Base-by-base conservation (phyloP, 2,113 vertebrate species). In the Ictidomys tridecemlineatus region DNA sequence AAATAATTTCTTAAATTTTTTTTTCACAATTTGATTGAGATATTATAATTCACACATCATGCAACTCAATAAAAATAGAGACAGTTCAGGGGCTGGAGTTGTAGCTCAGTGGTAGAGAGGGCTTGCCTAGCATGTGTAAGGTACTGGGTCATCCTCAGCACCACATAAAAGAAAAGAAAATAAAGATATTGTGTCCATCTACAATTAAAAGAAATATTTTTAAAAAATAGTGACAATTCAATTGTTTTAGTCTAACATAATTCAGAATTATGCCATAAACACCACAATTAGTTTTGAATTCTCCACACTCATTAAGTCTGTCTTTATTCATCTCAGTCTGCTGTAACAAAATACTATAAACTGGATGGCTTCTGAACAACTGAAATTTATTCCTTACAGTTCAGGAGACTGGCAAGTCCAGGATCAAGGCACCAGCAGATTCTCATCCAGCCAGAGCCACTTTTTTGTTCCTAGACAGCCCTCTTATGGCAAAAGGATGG, bases 1-100 rank as follows among this genome's bases (percentile, higher is more conserved):
- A 32, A 85, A 67, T 13, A 78, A 14, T 82, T 92, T 88, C 76
- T 88, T 91, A 92, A 77, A 26, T 89, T 34, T 82, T 56, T 85
- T 51, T 94, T 77, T 32, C 51, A 58, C 53, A 39, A 12, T 24
- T 65, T 72, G 83, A 58, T 67, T 85, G 80, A 77, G 37, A 34
- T 95, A 13, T 74, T 95, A 13, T 74, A 82, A 70, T 72, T 90
- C 14, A 69, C 4, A 18, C 70, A 51, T 67, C 17, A 16, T 58
- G 30, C 5, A 77, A 0, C 83, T 85, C 70, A 89, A 58, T 61
- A 53, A 34, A 70, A 95, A 56, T 61, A 39, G 7, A 45, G 8
- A 6, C 14, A 18, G 7, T 39, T 69, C 48, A 11, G 61, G 26
- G 61, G 61, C 61, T 63, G 61, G 61, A 63, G 61, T 28, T 26